phyloP scores from a whole-genome alignment of 2,113 vertebrate species.

The Psittacus erithacus region DNA sequence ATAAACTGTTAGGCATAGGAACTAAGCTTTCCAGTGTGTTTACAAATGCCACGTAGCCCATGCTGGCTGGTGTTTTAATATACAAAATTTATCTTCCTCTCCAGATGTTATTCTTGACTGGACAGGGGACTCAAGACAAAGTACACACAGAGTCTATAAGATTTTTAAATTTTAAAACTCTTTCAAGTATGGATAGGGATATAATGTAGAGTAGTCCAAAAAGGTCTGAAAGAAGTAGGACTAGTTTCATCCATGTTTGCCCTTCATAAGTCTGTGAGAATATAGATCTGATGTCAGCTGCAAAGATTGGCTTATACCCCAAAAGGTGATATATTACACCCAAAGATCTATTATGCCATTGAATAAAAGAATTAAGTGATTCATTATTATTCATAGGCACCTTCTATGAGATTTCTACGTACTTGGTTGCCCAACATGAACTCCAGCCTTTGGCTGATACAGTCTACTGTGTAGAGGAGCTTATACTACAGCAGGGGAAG shows the following conservation, averaged over 20 bases:
- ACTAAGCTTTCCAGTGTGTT: not conserved
- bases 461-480: not conserved
- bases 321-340: not conserved
- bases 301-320: not conserved
- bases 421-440: not conserved
- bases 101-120: not conserved
- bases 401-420: not conserved
- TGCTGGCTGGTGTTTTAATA: not conserved
- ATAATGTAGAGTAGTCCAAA: not conserved
- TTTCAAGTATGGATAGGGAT: not conserved
- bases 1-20: not conserved
- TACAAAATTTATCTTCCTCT: not conserved
- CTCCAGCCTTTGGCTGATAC: not conserved
- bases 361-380: not conserved
- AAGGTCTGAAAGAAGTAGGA: not conserved
- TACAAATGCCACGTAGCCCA: not conserved
- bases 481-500: not conserved
- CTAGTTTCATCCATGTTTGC: not conserved
- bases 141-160: not conserved
- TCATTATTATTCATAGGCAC: not conserved
- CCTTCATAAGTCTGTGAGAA: not conserved
- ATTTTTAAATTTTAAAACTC: not conserved
- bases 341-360: not conserved
- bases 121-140: not conserved
- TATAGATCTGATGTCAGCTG: not conserved